A percentile compares a stretch with the other conserved stretches of the same genome.
These are phyloP conservation scores for Neosilurus hyrtlii DNA, from an alignment of 2,797 vertebrate species.

Conservation along the genomic window DNA sequence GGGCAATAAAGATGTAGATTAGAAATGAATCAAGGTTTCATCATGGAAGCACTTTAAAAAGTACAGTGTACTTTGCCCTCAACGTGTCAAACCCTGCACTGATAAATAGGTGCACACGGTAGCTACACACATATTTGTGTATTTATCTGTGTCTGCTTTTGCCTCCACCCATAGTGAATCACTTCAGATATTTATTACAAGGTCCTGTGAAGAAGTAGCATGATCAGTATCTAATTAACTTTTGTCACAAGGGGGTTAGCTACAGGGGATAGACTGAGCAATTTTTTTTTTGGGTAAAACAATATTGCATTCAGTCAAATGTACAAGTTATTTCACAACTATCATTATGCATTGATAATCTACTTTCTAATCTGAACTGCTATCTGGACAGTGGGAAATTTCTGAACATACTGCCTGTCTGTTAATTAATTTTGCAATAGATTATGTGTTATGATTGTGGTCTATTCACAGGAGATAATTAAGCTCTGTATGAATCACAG, in stretches of 20 bases:
- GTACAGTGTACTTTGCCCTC: constrained; percentile 25
- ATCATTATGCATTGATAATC: neutral
- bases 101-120: constrained; percentile 39
- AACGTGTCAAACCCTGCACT: constrained; percentile 40
- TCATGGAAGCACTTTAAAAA: constrained; percentile 49
- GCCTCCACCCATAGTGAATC: constrained; percentile 3
- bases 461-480: neutral
- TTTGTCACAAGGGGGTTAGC: constrained; percentile 5
- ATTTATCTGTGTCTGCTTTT: constrained; percentile 29
- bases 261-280: constrained; percentile 14
- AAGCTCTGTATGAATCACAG: neutral
- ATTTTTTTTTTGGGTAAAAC: neutral
- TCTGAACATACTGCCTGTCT: neutral
- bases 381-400: neutral
- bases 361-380: neutral
- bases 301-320: neutral
- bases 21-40: constrained; percentile 60
- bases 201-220: constrained; percentile 19
- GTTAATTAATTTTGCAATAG: neutral
- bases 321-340: neutral
- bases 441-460: neutral
- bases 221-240: constrained; percentile 18
- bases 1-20: constrained; percentile 59
- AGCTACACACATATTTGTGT: constrained; percentile 10
- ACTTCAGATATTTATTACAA: constrained; percentile 29